A percentile compares a stretch with the other conserved stretches of the same genome.
Evolutionary conservation across 2,113 vertebrate genomes (phyloP).

Genomic region (Melanerpes aurifrons): DNA sequence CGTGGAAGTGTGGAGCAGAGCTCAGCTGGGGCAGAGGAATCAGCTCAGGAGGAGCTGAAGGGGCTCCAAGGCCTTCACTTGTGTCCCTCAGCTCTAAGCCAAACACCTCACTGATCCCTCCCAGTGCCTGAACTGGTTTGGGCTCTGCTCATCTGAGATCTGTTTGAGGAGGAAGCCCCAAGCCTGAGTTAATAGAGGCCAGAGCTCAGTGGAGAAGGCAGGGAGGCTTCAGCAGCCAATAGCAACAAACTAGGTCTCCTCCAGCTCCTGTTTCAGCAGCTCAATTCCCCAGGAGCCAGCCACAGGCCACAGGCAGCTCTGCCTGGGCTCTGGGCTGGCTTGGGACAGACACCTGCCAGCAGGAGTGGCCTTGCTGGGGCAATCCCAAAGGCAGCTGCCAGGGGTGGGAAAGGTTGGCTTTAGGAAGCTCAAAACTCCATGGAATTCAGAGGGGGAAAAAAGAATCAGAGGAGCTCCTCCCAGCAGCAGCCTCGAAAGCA

Average conservation of each 20-base stretch:
- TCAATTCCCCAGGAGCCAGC: not conserved
- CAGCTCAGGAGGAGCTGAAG: not conserved
- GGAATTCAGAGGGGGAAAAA: not conserved
- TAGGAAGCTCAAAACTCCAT: not conserved
- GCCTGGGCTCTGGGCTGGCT: not conserved
- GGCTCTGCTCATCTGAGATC: not conserved
- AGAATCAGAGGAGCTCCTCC: not conserved
- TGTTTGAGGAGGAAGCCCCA: constrained; percentile 6
- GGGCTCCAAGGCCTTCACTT: not conserved
- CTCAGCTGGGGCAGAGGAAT: not conserved
- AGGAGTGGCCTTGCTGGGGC: fast-evolving
- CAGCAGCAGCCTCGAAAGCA: not conserved
- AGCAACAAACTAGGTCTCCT: constrained; percentile 59
- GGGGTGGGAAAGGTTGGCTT: not conserved
- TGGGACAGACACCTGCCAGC: not conserved
- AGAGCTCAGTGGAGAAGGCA: constrained; percentile 51
- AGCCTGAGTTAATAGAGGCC: constrained; percentile 32
- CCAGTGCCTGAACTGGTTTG: not conserved
- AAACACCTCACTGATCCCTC: not conserved
- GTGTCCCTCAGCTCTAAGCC: not conserved
- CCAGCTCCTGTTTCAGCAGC: constrained; percentile 29
- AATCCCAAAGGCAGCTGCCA: not conserved
- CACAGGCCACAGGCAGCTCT: not conserved
- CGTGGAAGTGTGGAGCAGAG: not conserved
- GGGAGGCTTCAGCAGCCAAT: constrained; percentile 43